Base-by-base conservation (phyloP, 2,888 invertebrate genomes). In the Julus scandinavius region DNA sequence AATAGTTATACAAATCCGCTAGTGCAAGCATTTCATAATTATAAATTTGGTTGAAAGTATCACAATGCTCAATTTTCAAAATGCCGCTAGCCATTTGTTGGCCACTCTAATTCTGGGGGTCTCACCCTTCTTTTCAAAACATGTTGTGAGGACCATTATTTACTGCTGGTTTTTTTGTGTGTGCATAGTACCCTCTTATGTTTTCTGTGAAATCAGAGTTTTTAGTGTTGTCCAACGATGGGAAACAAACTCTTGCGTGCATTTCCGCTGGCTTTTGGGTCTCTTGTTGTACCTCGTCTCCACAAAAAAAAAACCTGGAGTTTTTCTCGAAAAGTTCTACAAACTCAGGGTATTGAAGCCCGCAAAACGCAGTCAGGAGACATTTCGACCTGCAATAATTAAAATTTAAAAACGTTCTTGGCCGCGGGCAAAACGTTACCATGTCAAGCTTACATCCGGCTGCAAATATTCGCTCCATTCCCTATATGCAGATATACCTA, bases 301-400 rank as follows among this genome's bases (percentile, higher is more conserved):
- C 29, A 29, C 29, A 72, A 72, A 45, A 45, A 45, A 45, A 45
- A 72, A n/a, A 20, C 72, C 29, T 72, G 4, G 29, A 17, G 29
- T 72, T 29, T 29, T 29, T 72, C 72, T 72, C 29, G 2, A 11
- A 9, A 29, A 72, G 15, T 4, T 54, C 11, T 54, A n/a, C 63
- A 20, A n/a, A 20, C n/a, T 63, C 63, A 63, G 72, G 29, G 29
- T 72, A 72, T 72, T 29, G 72, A 72, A 72, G 29, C 72, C 29
- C 72, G 29, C 72, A 72, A 72, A 72, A 72, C 29, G 29, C 72
- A 72, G 72, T 29, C 72, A 72, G 72, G 29, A 72, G 72, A 72
- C 72, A 72, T 72, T 72, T 72, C 72, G 72, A 72, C 72, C 72
- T 29, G 72, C 72, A 72, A 72, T 72, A 72, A 72, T 72, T 72